Conservation (phyloP, 1,140 invertebrate genomes). For the Coelopa frigida region DNA sequence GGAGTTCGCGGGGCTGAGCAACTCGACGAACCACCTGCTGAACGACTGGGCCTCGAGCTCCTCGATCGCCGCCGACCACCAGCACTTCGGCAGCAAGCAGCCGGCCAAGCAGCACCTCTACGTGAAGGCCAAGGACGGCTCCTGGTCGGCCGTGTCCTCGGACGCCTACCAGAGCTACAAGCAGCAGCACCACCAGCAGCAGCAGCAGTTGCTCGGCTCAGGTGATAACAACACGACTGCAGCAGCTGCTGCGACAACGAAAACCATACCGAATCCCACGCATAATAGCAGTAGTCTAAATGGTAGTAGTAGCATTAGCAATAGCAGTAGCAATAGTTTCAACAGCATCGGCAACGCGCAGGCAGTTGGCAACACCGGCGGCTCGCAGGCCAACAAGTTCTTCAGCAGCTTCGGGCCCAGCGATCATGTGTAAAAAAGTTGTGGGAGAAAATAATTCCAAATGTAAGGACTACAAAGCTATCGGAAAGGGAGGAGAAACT, state of each 20-base stretch:
- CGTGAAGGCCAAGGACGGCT: slow-evolving; percentile 42
- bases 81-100: slow-evolving; percentile 40
- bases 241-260: slow-evolving; percentile 8
- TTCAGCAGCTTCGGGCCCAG: slow-evolving; percentile 37
- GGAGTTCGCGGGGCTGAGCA: slow-evolving; percentile 33
- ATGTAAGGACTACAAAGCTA: too few species aligned
- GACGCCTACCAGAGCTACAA: slow-evolving; percentile 39
- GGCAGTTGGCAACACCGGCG: slow-evolving; percentile 13
- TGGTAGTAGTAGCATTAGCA: background rate
- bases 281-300: slow-evolving; percentile 7
- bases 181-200: slow-evolving; percentile 30
- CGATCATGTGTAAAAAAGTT: slow-evolving; percentile 40
- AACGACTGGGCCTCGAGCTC: slow-evolving; percentile 41
- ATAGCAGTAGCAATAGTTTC: slow-evolving; percentile 3
- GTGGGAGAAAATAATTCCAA: too few species aligned
- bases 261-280: slow-evolving; percentile 1
- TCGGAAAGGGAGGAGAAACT: too few species aligned
- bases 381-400: slow-evolving; percentile 26
- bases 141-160: slow-evolving; percentile 41
- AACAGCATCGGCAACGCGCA: slow-evolving; percentile 13
- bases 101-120: slow-evolving; percentile 41
- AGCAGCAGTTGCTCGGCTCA: slow-evolving; percentile 22
- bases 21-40: slow-evolving; percentile 40
- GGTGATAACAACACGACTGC: slow-evolving; percentile 4
- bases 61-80: slow-evolving; percentile 29